A percentile compares a stretch with the other conserved stretches of the same genome.
These are phyloP conservation scores for Heliocidaris tuberculata DNA, from an alignment of 35 echinoderm and acorn worm genomes.

Conservation along the genomic window DNA sequence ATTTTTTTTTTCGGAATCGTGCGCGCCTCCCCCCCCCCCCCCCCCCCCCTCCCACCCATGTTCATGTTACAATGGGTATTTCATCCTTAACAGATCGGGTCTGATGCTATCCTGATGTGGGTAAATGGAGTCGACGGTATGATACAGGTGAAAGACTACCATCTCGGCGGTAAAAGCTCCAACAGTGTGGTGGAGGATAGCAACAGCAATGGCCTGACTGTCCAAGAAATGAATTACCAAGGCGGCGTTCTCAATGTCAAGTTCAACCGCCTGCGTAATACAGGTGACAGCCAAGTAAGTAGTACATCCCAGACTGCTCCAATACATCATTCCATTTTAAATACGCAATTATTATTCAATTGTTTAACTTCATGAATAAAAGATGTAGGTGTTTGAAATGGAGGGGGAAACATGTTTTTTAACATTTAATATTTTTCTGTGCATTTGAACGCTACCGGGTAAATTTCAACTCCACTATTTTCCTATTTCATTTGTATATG, in stretches of 20 bases:
- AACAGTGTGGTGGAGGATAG: slow-evolving; percentile 35
- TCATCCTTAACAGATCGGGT: slow-evolving; percentile 44
- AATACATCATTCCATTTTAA: too few species aligned
- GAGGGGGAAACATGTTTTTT: neutral
- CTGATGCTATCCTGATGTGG: slow-evolving; percentile 78
- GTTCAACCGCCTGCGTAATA: slow-evolving; percentile 70
- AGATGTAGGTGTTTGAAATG: neutral
- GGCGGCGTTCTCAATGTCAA: slow-evolving; percentile 57
- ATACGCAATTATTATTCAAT: neutral
- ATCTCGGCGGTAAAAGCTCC: slow-evolving; percentile 37
- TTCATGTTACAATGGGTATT: too few species aligned
- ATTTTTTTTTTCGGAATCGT: too few species aligned
- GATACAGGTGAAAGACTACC: slow-evolving; percentile 63
- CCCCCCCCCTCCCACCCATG: too few species aligned
- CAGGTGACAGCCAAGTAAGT: slow-evolving; percentile 64
- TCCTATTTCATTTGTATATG: neutral
- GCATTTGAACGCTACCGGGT: neutral
- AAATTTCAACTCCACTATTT: neutral
- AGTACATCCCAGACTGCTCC: neutral
- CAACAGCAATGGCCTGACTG: slow-evolving; percentile 41
- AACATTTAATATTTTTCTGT: neutral
- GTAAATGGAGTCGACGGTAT: slow-evolving; percentile 20
- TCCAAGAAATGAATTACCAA: slow-evolving; percentile 27
- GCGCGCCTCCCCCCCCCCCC: too few species aligned
- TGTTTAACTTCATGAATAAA: neutral